Base-by-base conservation (phyloP, 2,888 invertebrate species). In the Rotaria socialis region DNA sequence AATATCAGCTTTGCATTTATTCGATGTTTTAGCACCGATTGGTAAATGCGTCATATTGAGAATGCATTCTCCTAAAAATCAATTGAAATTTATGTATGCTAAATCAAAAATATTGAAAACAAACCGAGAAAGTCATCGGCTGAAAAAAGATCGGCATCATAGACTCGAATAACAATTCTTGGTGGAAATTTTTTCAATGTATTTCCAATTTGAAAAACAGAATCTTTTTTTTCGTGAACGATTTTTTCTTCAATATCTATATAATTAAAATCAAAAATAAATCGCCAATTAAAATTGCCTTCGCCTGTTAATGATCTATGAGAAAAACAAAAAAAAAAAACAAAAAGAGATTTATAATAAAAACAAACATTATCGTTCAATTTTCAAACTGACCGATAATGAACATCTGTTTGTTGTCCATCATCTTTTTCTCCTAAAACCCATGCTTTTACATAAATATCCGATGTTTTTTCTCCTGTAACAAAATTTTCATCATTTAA, bases 221-320 rank as follows among this genome's bases (percentile, higher is more conserved):
- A 93, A 88, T 92, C 93, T 89, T 93, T 94, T 86, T 93, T 93
- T 84, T 93, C 92, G 11, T 94, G 92, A 1, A 95, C 93, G 90
- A 95, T 93, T 91, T 94, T 94, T 89, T 94, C 94, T 90, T 95
- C 95, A 0, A 94, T 93, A 85, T 93, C 93, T 84, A 94, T 93
- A 90, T 95, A 96, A 88, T 94, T 93, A 88, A 96, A 94, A 16
- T 93, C 93, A 89, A 95, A 96, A 88, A 96, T 92, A 92, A 96
- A 95, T 88, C 96, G 92, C 96, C 96, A 96, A 91, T 96, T 96
- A 92, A 96, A 96, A 90, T 94, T 86, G 52, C 86, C 86, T 67
- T 86, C 86, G 35, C 86, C 86, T 35, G 84, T 86, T 43, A 75
- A 43, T n/a, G 86, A 86, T 41, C 85, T 67, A 55, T 55, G 19